phyloP scores from a whole-genome alignment of 1,140 invertebrate species.

The Leptinotarsa defecta region DNA sequence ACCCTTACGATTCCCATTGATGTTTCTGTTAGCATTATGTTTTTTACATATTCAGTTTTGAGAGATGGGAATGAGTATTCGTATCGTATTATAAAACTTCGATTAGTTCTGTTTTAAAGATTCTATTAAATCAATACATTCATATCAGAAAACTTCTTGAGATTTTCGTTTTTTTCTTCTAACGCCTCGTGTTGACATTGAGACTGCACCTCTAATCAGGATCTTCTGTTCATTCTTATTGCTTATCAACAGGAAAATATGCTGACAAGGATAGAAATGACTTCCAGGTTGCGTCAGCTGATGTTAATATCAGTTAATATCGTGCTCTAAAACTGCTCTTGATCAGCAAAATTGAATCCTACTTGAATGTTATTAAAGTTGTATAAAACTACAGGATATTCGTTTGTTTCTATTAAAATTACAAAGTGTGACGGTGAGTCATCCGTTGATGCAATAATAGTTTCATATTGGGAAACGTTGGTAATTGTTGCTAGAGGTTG shows the following conservation, averaged over 20 bases:
- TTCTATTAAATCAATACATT: too few relatives aligned
- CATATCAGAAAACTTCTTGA: too few relatives aligned
- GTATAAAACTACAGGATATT: background rate
- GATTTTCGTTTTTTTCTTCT: too few relatives aligned
- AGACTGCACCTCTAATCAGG: too few relatives aligned
- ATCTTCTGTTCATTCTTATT: background rate
- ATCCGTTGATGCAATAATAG: constrained; percentile 11
- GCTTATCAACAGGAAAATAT: background rate
- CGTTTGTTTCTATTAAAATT: background rate
- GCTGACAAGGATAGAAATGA: background rate
- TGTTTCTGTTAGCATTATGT: too few relatives aligned
- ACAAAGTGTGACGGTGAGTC: background rate
- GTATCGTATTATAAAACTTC: too few relatives aligned
- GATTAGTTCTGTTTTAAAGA: too few relatives aligned
- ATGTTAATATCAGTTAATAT: background rate
- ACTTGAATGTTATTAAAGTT: background rate
- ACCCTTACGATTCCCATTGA: too few relatives aligned
- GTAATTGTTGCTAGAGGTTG: constrained; percentile 2
- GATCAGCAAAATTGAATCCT: background rate
- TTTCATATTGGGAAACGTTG: constrained; percentile 1
- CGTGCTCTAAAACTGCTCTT: too few relatives aligned
- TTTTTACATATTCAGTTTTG: too few relatives aligned
- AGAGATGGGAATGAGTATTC: too few relatives aligned
- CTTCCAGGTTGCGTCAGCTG: background rate
- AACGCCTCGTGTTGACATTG: too few relatives aligned